A percentile compares a stretch with the other conserved stretches of the same genome.
Conservation (phyloP, 2,113 vertebrate species). For the Pygoscelis antarcticus region DNA sequence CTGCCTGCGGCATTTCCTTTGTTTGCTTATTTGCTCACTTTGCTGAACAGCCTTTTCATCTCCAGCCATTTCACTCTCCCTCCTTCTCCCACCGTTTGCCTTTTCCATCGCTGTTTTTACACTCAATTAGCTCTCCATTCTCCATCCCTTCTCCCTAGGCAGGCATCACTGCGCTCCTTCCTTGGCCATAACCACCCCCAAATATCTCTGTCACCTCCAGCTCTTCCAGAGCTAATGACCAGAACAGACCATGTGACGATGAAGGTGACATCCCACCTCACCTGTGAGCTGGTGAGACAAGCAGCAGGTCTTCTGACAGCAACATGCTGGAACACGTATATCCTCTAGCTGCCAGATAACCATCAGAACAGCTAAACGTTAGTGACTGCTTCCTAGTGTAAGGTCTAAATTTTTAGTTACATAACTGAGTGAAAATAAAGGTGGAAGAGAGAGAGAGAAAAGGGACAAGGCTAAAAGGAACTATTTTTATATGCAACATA, state of each 20-base stretch:
- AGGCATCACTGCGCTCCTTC: neutral
- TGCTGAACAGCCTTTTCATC: neutral
- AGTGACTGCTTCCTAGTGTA: neutral
- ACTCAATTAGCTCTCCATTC: neutral
- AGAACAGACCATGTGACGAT: fast-evolving
- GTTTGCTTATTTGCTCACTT: neutral
- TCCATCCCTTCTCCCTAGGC: neutral
- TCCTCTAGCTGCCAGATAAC: neutral
- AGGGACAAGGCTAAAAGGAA: neutral
- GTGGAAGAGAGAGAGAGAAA: neutral
- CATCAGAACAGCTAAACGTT: neutral
- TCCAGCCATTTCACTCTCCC: neutral
- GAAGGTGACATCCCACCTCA: neutral
- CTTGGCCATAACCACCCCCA: neutral
- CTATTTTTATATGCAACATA: neutral
- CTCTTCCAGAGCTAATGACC: neutral
- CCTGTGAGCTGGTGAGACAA: neutral
- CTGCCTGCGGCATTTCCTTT: neutral
- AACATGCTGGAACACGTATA: fast-evolving
- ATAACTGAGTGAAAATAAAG: neutral
- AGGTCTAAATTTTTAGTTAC: neutral
- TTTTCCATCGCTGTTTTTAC: neutral
- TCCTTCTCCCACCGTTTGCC: neutral
- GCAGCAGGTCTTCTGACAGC: neutral
- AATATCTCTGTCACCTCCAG: neutral